Evolutionary conservation across 1,140 invertebrate species (phyloP).

Genomic region (Bombus fervidus): DNA sequence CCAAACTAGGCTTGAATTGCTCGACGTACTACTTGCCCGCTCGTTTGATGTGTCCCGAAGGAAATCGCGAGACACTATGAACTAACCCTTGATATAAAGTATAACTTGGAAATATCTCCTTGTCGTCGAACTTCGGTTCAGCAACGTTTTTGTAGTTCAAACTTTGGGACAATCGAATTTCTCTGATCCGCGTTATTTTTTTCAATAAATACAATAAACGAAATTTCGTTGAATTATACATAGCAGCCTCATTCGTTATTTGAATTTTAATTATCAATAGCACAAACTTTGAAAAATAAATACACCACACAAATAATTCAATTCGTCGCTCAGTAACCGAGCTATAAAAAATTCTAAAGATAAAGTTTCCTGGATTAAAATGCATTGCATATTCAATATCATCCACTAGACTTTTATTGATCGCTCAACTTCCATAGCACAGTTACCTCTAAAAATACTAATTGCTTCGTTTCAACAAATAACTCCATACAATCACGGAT

Average conservation of each 20-base stretch:
- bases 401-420: background rate
- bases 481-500: background rate
- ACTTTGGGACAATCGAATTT: background rate
- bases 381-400: background rate
- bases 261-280: background rate
- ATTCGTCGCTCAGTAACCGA: background rate
- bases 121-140: background rate
- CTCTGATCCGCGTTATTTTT: background rate
- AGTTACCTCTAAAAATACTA: background rate
- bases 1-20: conserved; percentile 38
- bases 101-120: background rate
- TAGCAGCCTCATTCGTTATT: too few species aligned
- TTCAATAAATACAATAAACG: background rate
- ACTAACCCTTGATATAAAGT: background rate
- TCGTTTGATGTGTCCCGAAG: conserved; percentile 28
- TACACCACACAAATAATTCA: background rate
- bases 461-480: conserved; percentile 1
- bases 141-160: background rate
- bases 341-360: background rate
- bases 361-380: background rate
- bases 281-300: background rate
- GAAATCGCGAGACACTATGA: background rate
- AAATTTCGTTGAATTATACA: background rate
- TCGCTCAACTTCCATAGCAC: background rate
- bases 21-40: conserved; percentile 2